Evolutionary conservation across 2,797 vertebrate species (phyloP), one percentile per base, ranked within the genome.

Genomic region (Knipowitschia caucasica): DNA sequence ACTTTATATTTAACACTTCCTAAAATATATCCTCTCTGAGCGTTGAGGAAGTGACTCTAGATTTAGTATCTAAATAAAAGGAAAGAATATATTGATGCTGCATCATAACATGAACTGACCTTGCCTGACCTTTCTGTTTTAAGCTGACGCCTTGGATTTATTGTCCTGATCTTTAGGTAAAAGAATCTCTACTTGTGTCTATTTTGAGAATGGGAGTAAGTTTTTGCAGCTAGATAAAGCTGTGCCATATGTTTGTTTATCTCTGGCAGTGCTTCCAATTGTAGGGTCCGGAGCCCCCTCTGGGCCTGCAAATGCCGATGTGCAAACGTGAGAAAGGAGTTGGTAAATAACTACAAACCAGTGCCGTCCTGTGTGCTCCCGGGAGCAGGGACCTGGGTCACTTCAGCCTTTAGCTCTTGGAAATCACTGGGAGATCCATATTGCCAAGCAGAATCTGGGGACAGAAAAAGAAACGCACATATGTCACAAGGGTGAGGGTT

Each of bases 331-430:
- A n/a, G n/a, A n/a, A n/a, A 30, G 21, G 10, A 10, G 20, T 21
- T 23, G 7, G 17, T 36, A 18, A 17, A 36, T 25, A 24, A 5
- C 14, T 50, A 36, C 23, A 26, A 43, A 90, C 91, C 91, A 88
- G 80, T 63, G 65, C 43, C 67, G 29, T 84, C 63, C 23, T 34
- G 80, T 7, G 53, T 39, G 73, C 35, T 62, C 26, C 67, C 77
- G 0, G 71, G 77, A 15, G 89, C 93, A 0, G 94, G 90, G 3
- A 97, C 80, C 80, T 95, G 93, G 0, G 90, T 93, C 55, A 94
- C 86, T 52, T 93, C 92, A 0, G 94, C 94, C 79, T 95, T 95
- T 71, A 96, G 66, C 82, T 98, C 95, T 79, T 94, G 94, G 79
- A 92, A 96, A 42, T n/a, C n/a, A n/a, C 84, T 61, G 3, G 82